Evolutionary conservation across 2,888 invertebrate species (phyloP), one percentile per base, ranked within the genome.

Genomic region (Philhelius pedissequus): DNA sequence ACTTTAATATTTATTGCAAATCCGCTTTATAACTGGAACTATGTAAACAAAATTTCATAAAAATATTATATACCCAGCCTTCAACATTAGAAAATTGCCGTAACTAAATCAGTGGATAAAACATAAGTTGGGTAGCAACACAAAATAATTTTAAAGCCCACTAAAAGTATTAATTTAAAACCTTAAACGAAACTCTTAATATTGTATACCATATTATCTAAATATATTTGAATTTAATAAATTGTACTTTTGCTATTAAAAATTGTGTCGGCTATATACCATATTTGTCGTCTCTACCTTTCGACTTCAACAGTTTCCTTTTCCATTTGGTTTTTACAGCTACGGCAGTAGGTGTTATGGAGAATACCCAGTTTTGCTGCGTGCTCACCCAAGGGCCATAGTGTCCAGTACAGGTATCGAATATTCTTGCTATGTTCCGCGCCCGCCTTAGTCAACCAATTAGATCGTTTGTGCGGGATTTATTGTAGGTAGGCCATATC

Each of bases 241-340:
- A 25, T 15, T 30, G 0, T 52, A 15, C 3, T 52, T 7, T 50
- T 25, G 52, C n/a, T 52, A 15, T n/a, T 27, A 30, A 54, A 54
- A 54, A 30, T 54, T 54, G 52, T 54, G 30, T 54, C 30, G 30
- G 52, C 52, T 15, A 15, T 25, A 25, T 25, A n/a, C n/a, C n/a
- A n/a, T n/a, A 30, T 54, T 18, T 30, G 1, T 30, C 15, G 7
- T 4, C 13, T 35, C 6, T 20, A 15, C 32, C n/a, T 32, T 56
- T 60, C 60, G 60, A 25, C 60, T 60, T 40, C 60, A 40, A 60
- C 60, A 60, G n/a, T n/a, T n/a, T n/a, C n/a, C n/a, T n/a, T n/a
- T n/a, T n/a, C n/a, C n/a, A n/a, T n/a, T n/a, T n/a, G n/a, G n/a
- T n/a, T n/a, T n/a, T n/a, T n/a, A n/a, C n/a, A n/a, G n/a, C n/a